These are phyloP conservation scores for Elegia similella DNA, from an alignment of 2,888 invertebrate species.

Conservation along the genomic window DNA sequence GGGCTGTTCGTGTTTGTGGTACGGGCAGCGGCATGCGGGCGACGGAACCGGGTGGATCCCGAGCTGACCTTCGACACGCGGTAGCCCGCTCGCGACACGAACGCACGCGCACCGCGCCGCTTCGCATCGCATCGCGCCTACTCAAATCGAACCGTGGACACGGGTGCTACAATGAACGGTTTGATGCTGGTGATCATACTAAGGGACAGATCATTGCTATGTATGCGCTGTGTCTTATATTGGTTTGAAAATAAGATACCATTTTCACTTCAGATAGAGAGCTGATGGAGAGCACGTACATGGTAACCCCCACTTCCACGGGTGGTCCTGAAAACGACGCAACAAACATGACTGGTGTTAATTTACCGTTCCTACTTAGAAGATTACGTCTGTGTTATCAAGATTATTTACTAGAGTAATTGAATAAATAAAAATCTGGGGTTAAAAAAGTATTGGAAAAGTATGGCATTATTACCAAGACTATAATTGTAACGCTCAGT, in stretches of 20 bases:
- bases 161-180: conserved; percentile 79
- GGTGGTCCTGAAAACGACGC: conserved; percentile 87
- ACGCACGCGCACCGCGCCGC: conserved; percentile 20
- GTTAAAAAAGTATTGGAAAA: too few species aligned
- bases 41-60: conserved; percentile 16
- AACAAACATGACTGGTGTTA: conserved; percentile 50
- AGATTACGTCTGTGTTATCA: background rate
- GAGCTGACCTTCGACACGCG: conserved; percentile 21
- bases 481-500: background rate
- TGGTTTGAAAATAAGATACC: conserved; percentile 71
- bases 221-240: conserved; percentile 74
- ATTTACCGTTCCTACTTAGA: conserved; percentile 3
- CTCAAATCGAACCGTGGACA: conserved; percentile 73
- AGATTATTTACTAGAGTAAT: background rate
- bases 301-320: conserved; percentile 91
- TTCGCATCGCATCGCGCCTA: conserved; percentile 48
- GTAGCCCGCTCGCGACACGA: conserved; percentile 23
- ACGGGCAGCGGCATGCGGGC: conserved; percentile 26
- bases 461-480: too few species aligned
- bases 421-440: too few species aligned
- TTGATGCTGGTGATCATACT: conserved; percentile 75
- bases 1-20: conserved; percentile 20
- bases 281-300: conserved; percentile 93
- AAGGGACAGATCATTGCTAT: conserved; percentile 70
- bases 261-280: conserved; percentile 93